Evolutionary conservation across 2,888 invertebrate species (phyloP).

Genomic region (Limnephilus lunatus): DNA sequence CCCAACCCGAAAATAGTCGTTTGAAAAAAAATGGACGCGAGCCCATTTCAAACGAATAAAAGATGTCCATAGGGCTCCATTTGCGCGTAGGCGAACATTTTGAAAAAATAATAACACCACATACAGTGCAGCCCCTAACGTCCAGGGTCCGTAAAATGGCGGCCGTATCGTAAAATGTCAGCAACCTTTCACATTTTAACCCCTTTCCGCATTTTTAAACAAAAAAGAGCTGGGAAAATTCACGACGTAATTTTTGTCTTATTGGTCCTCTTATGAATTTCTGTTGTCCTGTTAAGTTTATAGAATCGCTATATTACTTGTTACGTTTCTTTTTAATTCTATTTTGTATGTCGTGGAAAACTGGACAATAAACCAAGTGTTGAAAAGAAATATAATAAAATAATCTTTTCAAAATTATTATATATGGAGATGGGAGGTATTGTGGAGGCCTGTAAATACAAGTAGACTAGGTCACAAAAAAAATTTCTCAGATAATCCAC

Average conservation of each 20-base stretch:
- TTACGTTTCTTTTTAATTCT: too few relatives aligned
- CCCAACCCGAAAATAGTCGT: too few relatives aligned
- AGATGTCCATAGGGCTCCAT: not conserved
- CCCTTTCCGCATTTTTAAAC: not conserved
- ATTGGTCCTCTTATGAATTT: not conserved
- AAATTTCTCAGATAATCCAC: too few relatives aligned
- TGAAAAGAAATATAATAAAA: too few relatives aligned
- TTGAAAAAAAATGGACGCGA: not conserved
- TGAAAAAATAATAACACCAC: not conserved
- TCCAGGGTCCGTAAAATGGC: not conserved
- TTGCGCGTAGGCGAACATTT: not conserved
- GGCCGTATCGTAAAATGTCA: not conserved
- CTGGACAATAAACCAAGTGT: too few relatives aligned
- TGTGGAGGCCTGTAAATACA: too few relatives aligned
- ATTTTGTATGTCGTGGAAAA: too few relatives aligned
- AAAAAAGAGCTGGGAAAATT: not conserved
- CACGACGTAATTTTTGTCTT: not conserved
- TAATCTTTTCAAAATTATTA: too few relatives aligned
- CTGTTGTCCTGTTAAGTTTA: not conserved
- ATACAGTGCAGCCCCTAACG: not conserved
- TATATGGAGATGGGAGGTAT: too few relatives aligned
- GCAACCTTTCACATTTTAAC: not conserved
- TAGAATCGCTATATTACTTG: not conserved
- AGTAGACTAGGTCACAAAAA: too few relatives aligned
- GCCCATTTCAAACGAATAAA: not conserved